These are phyloP conservation scores for Hylaeus anthracinus DNA, from an alignment of 1,140 invertebrate genomes.

Conservation along the genomic window DNA sequence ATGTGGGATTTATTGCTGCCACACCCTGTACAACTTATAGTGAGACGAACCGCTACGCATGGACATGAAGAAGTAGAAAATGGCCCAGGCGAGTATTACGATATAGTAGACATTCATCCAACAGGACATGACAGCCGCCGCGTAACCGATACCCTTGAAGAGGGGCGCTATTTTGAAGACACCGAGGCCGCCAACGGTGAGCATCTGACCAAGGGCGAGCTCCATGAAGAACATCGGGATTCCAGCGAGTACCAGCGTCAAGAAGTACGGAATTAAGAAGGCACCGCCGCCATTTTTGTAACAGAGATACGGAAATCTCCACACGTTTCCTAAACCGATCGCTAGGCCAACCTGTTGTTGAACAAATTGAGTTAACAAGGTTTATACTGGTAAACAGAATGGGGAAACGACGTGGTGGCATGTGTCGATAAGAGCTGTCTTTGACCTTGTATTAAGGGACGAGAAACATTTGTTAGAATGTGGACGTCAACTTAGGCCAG, in stretches of 20 bases:
- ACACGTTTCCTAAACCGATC: slow-evolving; percentile 83
- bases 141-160: slow-evolving; percentile 98
- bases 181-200: slow-evolving; percentile 94
- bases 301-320: slow-evolving; percentile 84
- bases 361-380: not conserved
- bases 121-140: slow-evolving; percentile 97
- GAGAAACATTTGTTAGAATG: no score
- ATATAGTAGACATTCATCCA: slow-evolving; percentile 99
- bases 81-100: slow-evolving; percentile 98
- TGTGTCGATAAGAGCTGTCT: no score
- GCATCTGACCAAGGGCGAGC: slow-evolving; percentile 94
- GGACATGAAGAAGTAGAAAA: slow-evolving; percentile 95
- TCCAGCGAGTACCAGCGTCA: slow-evolving; percentile 95
- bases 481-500: no score
- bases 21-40: no score
- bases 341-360: slow-evolving; percentile 73
- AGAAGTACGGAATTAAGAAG: slow-evolving; percentile 95
- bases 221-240: slow-evolving; percentile 98
- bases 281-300: slow-evolving; percentile 87
- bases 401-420: no score
- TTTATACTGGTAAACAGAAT: no score
- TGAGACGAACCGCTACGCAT: slow-evolving; percentile 82
- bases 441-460: no score
- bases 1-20: not conserved
- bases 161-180: slow-evolving; percentile 98